Base-by-base conservation (phyloP, 2,888 invertebrate species). In the Myathropa florea region DNA sequence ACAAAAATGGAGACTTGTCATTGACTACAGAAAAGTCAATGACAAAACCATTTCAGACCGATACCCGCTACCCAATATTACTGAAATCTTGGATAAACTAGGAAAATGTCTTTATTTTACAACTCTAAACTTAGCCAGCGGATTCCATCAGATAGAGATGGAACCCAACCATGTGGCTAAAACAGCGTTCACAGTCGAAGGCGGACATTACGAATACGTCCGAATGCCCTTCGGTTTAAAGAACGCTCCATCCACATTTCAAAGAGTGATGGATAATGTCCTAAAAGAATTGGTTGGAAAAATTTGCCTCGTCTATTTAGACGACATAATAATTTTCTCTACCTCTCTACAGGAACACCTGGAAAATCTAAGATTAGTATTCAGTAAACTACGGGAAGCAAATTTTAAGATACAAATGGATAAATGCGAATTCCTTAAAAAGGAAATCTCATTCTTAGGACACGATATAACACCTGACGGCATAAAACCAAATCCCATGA, bases 371-470 rank as follows among this genome's bases (percentile, higher is more conserved):
- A 63, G 18, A 63, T 6, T 14, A 4, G 73, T 73, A 55, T 78
- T 59, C 78, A n/a, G 75, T 18, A 80, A 7, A 64, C 39, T 72
- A 4, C 26, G 64, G 30, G 4, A 30, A 30, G 30, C 30, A 30
- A 72, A 72, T n/a, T 28, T 75, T 1, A 73, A 75, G 4, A 64
- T 75, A 2, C 36, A 57, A 18, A 64, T 75, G 24, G 75, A 65
- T 26, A 75, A 75, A 33, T 75, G 30, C 28, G 57, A 64, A 18
- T 75, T 75, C 21, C 39, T 75, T 0, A 28, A 18, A 4, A 53
- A 73, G 24, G 73, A 73, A 36, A 30, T 65, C 4, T 12, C 55
- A 10, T 65, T 55, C 12, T 21, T 64, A 39, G 73, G 73, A 12
- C 64, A 75, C 36, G 4, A 36, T 4, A 70, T 70, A 14, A 70